Base-by-base conservation (phyloP, 2,797 vertebrate species). In the Alca torda region DNA sequence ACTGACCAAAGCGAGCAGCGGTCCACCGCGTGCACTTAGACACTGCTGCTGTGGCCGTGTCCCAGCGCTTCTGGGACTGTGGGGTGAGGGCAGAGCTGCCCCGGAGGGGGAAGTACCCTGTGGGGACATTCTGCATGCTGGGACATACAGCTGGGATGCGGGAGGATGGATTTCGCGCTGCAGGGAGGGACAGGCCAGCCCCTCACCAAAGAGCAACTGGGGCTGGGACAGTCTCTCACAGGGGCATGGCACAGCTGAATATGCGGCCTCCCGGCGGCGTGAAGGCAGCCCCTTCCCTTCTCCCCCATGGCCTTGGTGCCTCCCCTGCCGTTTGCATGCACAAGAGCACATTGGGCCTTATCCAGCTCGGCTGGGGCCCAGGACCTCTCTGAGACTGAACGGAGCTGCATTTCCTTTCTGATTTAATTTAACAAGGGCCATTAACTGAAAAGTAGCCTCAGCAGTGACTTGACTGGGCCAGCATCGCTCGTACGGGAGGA, bases 401-500 rank as follows among this genome's bases (percentile, higher is more conserved):
- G 37, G 63, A 95, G 78, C 63, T 72, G 28, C 8, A 4, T 92
- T 93, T 89, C 63, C 50, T 90, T 82, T 93, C n/a, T 69, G 33
- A 25, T 87, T 90, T 70, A 92, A 89, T 81, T 89, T 54, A 84
- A 35, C 43, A 87, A 75, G 57, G 81, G 72, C 61, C 45, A n/a
- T 78, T 86, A 70, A 61, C 20, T 53, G 46, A 78, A 46, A 79
- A 69, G 65, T 69, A 91, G 69, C 46, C 31, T 76, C 39, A 60
- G 78, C 4, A 13, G 63, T 63, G 39, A 84, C 48, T 86, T 60
- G 43, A 85, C 25, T 69, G 39, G 37, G 70, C 53, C 31, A 24
- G 51, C 0, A 0, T 65, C 3, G 0, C 59, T 81, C 1, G 1
- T 2, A 3, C 0, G 0, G 53, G 48, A 64, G 53, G 45, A 35